Evolutionary conservation across 2,888 invertebrate genomes (phyloP).

Genomic region (Zootermopsis nevadensis): DNA sequence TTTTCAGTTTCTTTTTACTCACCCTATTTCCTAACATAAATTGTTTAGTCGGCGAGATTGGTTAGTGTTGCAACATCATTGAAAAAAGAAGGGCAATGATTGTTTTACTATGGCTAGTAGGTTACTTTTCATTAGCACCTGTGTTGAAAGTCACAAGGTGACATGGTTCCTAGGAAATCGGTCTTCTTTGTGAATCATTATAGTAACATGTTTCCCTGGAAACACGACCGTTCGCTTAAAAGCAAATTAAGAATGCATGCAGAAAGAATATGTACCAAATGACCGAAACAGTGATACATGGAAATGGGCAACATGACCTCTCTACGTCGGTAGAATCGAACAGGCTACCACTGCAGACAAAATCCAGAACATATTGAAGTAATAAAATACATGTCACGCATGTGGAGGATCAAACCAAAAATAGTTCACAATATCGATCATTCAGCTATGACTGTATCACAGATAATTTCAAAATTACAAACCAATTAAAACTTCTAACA

Average conservation of each 20-base stretch:
- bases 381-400: no score
- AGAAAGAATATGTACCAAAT: not conserved
- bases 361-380: no score
- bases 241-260: not conserved
- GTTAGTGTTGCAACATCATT: not conserved
- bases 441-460: no score
- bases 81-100: not conserved
- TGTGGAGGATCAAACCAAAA: no score
- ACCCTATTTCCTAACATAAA: slow-evolving; percentile 6
- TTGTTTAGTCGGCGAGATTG: slow-evolving; percentile 16
- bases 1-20: not conserved
- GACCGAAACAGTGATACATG: no score
- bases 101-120: not conserved
- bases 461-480: no score
- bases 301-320: no score
- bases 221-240: not conserved
- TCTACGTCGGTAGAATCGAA: no score
- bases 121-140: slow-evolving; percentile 10
- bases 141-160: slow-evolving; percentile 1
- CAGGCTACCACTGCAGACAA: no score
- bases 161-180: slow-evolving; percentile 11
- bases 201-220: not conserved
- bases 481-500: no score
- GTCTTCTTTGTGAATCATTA: slow-evolving; percentile 4
- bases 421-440: no score